A percentile compares a stretch with the other conserved stretches of the same genome.
Evolutionary conservation across 2,888 invertebrate genomes (phyloP).

Genomic region (Mimachlamys varia): DNA sequence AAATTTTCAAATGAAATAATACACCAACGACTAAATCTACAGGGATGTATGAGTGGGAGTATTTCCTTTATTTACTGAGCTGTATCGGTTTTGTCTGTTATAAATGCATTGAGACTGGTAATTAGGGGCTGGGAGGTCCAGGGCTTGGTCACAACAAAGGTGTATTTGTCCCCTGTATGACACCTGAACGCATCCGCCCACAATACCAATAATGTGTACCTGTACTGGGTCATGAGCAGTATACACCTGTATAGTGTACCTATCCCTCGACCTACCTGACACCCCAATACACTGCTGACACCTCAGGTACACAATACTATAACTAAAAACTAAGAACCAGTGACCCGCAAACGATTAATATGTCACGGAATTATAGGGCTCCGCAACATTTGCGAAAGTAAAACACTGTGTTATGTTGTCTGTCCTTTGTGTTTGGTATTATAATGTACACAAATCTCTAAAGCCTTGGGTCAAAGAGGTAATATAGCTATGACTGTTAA

Average conservation of each 20-base stretch:
- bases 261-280: constrained; percentile 4
- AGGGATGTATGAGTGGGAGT: neutral
- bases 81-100: neutral
- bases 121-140: neutral
- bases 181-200: constrained; percentile 8
- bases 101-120: neutral
- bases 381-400: neutral
- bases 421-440: neutral
- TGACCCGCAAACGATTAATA: neutral
- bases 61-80: neutral
- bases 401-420: neutral
- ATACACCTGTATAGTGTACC: constrained; percentile 11
- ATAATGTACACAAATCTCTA: neutral
- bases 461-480: neutral
- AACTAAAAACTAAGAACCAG: neutral
- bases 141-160: neutral
- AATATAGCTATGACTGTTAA: neutral
- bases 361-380: neutral
- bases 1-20: no score
- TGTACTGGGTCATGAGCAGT: neutral
- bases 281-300: constrained; percentile 6
- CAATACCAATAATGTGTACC: constrained; percentile 18
- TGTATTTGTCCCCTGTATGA: neutral
- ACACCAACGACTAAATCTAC: no score
- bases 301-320: neutral